Evolutionary conservation across 2,113 vertebrate genomes (phyloP), one percentile per base, ranked within the genome.

Genomic region (Scortum barcoo): DNA sequence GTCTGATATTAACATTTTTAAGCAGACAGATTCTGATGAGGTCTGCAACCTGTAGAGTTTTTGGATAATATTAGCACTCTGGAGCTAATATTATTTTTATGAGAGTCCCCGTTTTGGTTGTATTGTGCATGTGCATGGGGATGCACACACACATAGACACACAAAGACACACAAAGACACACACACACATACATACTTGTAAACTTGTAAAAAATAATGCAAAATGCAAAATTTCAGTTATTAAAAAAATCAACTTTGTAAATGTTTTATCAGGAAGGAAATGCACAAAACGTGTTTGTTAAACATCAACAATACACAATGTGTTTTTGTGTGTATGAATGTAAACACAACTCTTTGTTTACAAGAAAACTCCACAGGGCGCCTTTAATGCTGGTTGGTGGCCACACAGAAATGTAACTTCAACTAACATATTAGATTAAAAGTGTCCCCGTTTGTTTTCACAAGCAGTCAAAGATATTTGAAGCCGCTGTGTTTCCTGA

Each of bases 401-500:
- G n/a, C 36, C 16, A 12, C 2, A 71, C 7, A 26, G 17, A 56
- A 56, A 19, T 51, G 4, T 1, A 17, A 63, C 48, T 44, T 72
- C 5, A 54, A 20, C 8, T 30, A 19, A 24, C 14, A 24, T 48
- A 42, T 57, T 40, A 76, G 6, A 61, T 56, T 20, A 20, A 70
- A 70, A 48, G 5, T 36, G 30, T 51, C 22, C 26, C 20, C 5
- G 2, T 65, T 66, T 50, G 46, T 63, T 76, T 57, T 40, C 60
- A n/a, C 28, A 33, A 13, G 24, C 36, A 16, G 48, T 28, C 24
- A 40, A 26, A 69, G 16, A 61, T 51, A 61, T 76, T 58, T 58
- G 40, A 40, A 80, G 56, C 42, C 3, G 6, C 8, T 24, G 26
- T 77, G 51, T 76, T 42, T 62, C 30, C 56, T 70, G 83, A 90